Evolutionary conservation across 2,888 invertebrate genomes (phyloP), one percentile per base, ranked within the genome.

Genomic region (Eustalomyia histrio): DNA sequence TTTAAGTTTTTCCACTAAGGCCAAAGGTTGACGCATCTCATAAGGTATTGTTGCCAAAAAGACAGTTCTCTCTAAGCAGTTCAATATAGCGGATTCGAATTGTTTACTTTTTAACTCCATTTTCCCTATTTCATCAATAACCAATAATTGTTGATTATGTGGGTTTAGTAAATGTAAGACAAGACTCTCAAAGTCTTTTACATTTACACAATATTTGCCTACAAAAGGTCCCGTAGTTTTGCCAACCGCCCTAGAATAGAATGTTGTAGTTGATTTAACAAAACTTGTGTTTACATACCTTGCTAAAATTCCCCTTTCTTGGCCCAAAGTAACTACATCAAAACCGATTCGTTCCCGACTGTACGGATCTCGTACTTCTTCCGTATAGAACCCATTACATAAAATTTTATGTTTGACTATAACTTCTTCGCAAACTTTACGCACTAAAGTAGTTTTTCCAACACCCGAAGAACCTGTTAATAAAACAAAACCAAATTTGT

Each of bases 381-480:
- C 93, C 0, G 94, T 95, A 84, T 92, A 93, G 89, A 95, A 95
- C 2, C 95, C 95, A 69, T 87, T 84, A 8, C 90, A 84, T 1
- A 85, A 83, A 16, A 89, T 76, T 6, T 64, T 64, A 14, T 68
- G 60, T 14, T 39, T 57, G 16, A 53, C 58, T 47, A 88, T 83
- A 53, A 88, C 85, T 2, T 88, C 85, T 43, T 87, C 84, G 24
- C 92, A 85, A 24, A 89, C 83, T n/a, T 89, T 86, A 80, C 92
- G 92, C 0, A 94, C 90, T 55, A 94, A 84, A 0, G 94, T 94
- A 2, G 94, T 94, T 88, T 95, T 95, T 0, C 95, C 95, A 74
- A 94, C 90, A 53, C 94, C 94, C 92, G 35, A 16, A 58, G 69
- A 55, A 12, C 80, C 80, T 16, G 74, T 74, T 55, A 81, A 0